Percentiles rank a stretch among this genome's conserved stretches.
These are phyloP conservation scores for Spialia ferax DNA, from an alignment of 2,888 invertebrate species.

Conservation along the genomic window DNA sequence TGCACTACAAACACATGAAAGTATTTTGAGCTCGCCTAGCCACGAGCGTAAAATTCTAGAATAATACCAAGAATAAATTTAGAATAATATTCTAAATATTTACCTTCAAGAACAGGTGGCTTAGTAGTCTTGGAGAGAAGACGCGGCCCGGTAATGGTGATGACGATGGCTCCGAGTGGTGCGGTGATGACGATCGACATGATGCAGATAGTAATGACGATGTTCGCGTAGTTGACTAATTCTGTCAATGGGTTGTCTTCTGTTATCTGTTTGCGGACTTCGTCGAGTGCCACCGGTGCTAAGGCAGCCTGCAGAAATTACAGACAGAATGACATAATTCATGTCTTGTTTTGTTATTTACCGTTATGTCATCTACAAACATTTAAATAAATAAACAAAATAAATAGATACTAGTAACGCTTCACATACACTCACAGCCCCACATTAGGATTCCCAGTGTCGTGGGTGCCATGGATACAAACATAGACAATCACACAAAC, in stretches of 20 bases:
- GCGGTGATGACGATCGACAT: slow-evolving; percentile 95
- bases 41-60: not conserved
- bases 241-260: slow-evolving; percentile 66
- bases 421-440: no score
- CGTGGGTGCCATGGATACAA: no score
- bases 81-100: no score
- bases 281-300: slow-evolving; percentile 91
- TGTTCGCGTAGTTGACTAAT: slow-evolving; percentile 88
- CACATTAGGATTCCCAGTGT: no score
- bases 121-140: slow-evolving; percentile 92
- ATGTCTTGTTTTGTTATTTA: not conserved
- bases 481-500: no score
- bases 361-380: no score
- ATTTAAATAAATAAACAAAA: no score
- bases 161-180: slow-evolving; percentile 93
- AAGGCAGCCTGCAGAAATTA: slow-evolving; percentile 91
- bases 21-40: not conserved
- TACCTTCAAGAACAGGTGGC: slow-evolving; percentile 89
- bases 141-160: slow-evolving; percentile 92
- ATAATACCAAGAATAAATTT: no score
- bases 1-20: not conserved
- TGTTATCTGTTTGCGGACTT: slow-evolving; percentile 78
- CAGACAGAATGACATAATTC: no score
- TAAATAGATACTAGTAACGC: no score
- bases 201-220: slow-evolving; percentile 92